Percentiles rank a stretch among this genome's conserved stretches.
These are phyloP conservation scores for Coptodon rendalli DNA, from an alignment of 2,113 vertebrate genomes.

Conservation along the genomic window DNA sequence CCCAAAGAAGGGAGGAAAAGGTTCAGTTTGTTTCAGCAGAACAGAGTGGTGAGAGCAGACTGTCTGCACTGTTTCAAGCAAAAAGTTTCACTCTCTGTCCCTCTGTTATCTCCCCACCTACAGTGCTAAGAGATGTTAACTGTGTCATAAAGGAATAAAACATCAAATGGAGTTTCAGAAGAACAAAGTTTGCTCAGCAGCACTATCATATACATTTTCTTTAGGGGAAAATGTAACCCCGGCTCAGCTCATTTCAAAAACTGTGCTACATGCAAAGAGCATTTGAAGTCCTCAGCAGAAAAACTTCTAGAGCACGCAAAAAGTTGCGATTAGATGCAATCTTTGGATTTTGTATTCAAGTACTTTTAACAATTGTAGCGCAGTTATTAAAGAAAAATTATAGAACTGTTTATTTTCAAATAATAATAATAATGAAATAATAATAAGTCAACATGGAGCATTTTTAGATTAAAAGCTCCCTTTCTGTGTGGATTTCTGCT, in stretches of 20 bases:
- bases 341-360: not conserved
- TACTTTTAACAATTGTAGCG: not conserved
- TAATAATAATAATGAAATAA: not conserved
- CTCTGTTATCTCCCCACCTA: conserved; percentile 42
- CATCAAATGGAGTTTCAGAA: not conserved
- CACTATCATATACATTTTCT: not conserved
- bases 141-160: conserved; percentile 18
- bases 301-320: not conserved
- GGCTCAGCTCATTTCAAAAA: not conserved
- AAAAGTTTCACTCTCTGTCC: conserved; percentile 20
- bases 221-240: not conserved
- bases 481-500: not conserved
- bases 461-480: not conserved
- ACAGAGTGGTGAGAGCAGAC: conserved; percentile 5
- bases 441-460: not conserved
- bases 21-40: conserved; percentile 3
- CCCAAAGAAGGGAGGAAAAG: conserved; percentile 3
- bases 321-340: not conserved
- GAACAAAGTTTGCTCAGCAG: not conserved
- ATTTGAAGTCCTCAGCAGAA: not conserved
- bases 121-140: not conserved
- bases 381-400: not conserved
- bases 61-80: conserved; percentile 2
- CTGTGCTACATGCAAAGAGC: not conserved
- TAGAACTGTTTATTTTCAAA: not conserved